Conservation (phyloP, 1,140 invertebrate genomes). For the Pristionchus pacificus region DNA sequence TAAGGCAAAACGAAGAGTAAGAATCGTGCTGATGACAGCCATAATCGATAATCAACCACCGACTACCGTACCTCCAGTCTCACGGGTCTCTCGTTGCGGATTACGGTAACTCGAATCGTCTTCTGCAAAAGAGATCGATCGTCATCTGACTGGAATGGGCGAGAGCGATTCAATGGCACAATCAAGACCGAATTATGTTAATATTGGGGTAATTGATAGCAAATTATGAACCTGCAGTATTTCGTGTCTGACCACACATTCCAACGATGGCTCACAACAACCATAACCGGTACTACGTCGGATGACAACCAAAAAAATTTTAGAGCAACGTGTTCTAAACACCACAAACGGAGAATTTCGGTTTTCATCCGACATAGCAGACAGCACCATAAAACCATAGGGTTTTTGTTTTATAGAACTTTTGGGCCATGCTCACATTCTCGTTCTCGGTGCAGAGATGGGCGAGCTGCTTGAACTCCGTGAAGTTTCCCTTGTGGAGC, state of each 20-base stretch:
- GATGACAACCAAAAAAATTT: background rate
- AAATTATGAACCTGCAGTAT: background rate
- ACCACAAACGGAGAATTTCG: no score
- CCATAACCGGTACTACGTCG: background rate
- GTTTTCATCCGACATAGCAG: no score
- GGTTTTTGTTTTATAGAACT: no score
- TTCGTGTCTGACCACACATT: background rate
- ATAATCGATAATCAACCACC: background rate
- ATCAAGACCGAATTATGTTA: background rate
- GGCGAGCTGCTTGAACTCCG: conserved; percentile 13
- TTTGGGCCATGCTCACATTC: conserved; percentile 17
- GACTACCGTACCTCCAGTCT: conserved; percentile 4
- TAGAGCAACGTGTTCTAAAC: background rate
- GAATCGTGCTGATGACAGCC: background rate
- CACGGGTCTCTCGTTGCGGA: conserved; percentile 23
- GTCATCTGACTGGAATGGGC: no score
- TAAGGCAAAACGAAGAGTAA: no score
- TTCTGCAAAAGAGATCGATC: conserved; percentile 17
- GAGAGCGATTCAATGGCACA: background rate
- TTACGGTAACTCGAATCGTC: conserved; percentile 25
- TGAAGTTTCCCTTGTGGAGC: conserved; percentile 22
- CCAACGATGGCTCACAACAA: background rate
- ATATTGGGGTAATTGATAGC: background rate
- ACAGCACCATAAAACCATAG: no score
- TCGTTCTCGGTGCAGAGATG: conserved; percentile 11